Conservation (phyloP, 2,113 vertebrate genomes). For the Campylomormyrus tamandua region DNA sequence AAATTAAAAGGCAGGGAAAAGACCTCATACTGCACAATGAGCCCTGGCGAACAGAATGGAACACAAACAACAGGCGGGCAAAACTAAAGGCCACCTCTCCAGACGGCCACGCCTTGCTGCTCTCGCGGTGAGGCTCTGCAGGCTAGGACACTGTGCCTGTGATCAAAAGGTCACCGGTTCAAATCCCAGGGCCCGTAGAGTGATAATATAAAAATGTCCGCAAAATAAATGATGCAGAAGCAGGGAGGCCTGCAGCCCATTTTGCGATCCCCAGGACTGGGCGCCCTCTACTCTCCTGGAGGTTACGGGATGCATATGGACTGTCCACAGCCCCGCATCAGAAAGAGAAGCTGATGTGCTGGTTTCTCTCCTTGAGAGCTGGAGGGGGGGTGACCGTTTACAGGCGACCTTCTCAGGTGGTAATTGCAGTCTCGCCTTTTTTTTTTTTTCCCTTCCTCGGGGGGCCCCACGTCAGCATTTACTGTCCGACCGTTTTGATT, state of each 20-base stretch:
- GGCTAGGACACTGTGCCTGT: not conserved
- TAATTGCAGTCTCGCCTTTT: not conserved
- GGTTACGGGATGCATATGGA: not conserved
- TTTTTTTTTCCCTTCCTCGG: not conserved
- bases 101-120: not conserved
- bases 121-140: not conserved
- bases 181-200: not conserved
- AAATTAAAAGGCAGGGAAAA: not conserved
- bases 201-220: not conserved
- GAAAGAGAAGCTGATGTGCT: not conserved
- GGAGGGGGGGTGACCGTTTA: not conserved
- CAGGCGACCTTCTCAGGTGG: not conserved
- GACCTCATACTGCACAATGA: not conserved
- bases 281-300: not conserved
- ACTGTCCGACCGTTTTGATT: not conserved
- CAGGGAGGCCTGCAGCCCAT: not conserved
- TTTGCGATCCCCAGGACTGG: not conserved
- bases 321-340: not conserved
- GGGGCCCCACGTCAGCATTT: not conserved
- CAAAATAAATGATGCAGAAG: not conserved
- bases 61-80: not conserved
- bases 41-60: not conserved
- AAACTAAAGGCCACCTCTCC: not conserved
- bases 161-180: not conserved
- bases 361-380: not conserved